Evolutionary conservation across 2,797 vertebrate species (phyloP).

Genomic region (Crocidura indochinensis): DNA sequence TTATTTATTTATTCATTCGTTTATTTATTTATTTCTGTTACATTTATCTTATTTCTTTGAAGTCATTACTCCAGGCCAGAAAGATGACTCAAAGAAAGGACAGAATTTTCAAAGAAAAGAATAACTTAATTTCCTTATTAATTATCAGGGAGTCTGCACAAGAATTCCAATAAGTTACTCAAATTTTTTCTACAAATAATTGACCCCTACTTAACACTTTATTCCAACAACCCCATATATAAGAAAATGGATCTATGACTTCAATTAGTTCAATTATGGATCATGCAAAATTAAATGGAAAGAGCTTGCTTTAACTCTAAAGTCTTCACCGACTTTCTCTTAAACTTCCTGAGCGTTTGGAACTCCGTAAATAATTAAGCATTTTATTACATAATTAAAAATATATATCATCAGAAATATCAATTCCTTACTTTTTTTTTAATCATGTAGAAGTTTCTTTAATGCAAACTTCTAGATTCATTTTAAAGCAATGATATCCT

Average conservation of each 20-base stretch:
- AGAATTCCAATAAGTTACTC: background rate
- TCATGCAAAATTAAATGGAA: constrained; percentile 58
- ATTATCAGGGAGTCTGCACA: constrained; percentile 24
- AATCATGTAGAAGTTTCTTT: constrained; percentile 72
- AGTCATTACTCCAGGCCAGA: too few relatives aligned
- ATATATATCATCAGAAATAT: constrained; percentile 70
- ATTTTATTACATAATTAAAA: constrained; percentile 66
- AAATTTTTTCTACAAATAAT: background rate
- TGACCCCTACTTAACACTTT: constrained; percentile 21
- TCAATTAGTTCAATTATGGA: background rate
- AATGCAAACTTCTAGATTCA: constrained; percentile 63
- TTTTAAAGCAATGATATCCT: constrained; percentile 76
- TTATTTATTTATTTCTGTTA: too few relatives aligned
- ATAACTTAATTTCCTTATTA: background rate
- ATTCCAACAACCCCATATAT: background rate
- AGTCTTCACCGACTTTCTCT: constrained; percentile 62
- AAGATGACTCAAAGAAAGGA: background rate
- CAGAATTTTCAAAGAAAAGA: constrained; percentile 23
- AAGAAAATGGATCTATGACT: constrained; percentile 9
- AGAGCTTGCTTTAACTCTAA: constrained; percentile 70
- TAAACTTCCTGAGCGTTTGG: constrained; percentile 70
- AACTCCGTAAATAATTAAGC: constrained; percentile 62
- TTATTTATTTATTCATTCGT: too few relatives aligned
- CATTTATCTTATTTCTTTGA: too few relatives aligned
- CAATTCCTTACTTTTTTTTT: constrained; percentile 67